Percentiles rank a stretch among this genome's conserved stretches.
phyloP scores from a whole-genome alignment of 2,797 vertebrate genomes.

The Mormyrops boulengeri region DNA sequence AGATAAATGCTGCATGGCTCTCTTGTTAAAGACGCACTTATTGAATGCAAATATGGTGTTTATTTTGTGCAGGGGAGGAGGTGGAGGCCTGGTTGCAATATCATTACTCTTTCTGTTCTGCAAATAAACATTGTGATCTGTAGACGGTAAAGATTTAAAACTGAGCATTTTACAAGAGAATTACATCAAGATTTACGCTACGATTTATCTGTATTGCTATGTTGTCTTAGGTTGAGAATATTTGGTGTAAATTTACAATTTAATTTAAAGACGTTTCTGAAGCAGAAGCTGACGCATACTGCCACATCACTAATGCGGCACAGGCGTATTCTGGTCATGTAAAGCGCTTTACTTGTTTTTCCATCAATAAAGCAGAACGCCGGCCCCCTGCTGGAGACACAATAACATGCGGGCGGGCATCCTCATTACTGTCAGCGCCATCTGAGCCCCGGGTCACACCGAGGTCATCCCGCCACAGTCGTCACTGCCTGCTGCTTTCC shows the following conservation, averaged over 20 bases:
- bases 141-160: background rate
- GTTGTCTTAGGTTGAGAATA: background rate
- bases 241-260: background rate
- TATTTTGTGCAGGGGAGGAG: background rate
- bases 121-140: background rate
- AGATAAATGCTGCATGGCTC: background rate
- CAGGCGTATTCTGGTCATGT: background rate
- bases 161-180: background rate
- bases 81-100: background rate
- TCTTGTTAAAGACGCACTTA: background rate
- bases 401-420: background rate
- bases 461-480: background rate
- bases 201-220: background rate
- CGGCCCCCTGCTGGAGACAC: background rate
- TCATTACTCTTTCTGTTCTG: background rate
- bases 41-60: background rate
- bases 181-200: background rate
- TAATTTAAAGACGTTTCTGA: background rate
- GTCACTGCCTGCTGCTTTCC: background rate
- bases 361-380: background rate
- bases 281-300: background rate
- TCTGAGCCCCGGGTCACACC: background rate
- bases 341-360: background rate
- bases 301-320: background rate
- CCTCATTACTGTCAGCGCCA: background rate